Percentiles rank a stretch among this genome's conserved stretches.
Evolutionary conservation across 2,888 invertebrate genomes (phyloP).

Genomic region (Acleris laterana): DNA sequence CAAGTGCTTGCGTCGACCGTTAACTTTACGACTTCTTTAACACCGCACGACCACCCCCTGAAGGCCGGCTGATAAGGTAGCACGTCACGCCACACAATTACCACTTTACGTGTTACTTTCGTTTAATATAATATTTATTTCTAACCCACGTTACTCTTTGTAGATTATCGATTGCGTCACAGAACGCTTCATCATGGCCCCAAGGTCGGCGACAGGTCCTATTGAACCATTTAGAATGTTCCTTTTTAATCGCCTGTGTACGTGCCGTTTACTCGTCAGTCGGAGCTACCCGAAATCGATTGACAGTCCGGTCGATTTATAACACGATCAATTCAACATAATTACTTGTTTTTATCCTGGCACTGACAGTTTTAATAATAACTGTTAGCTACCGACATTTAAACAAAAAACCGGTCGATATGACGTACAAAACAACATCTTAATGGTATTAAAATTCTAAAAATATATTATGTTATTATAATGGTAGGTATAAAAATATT

Average conservation of each 20-base stretch:
- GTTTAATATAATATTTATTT: neutral
- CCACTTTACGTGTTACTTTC: neutral
- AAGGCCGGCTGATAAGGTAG: slow-evolving; percentile 11
- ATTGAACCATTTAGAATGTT: slow-evolving; percentile 31
- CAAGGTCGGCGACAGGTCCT: slow-evolving; percentile 33
- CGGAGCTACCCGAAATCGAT: slow-evolving; percentile 12
- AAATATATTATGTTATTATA: no score
- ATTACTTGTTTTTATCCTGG: slow-evolving; percentile 18
- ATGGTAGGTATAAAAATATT: no score
- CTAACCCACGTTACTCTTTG: neutral
- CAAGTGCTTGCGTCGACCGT: slow-evolving; percentile 14
- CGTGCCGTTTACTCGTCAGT: neutral
- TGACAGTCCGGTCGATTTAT: slow-evolving; percentile 14
- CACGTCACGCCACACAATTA: neutral
- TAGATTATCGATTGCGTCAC: slow-evolving; percentile 16
- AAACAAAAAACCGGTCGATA: neutral
- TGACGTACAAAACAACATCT: no score
- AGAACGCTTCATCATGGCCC: slow-evolving; percentile 26
- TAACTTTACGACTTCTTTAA: slow-evolving; percentile 26
- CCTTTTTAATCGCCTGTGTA: slow-evolving; percentile 4
- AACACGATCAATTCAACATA: slow-evolving; percentile 8
- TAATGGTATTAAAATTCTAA: no score
- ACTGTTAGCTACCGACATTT: slow-evolving; percentile 5
- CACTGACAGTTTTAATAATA: slow-evolving; percentile 5
- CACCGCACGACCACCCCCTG: slow-evolving; percentile 11